Evolutionary conservation across 2,888 invertebrate species (phyloP).

Genomic region (Xestia rhomboidea): DNA sequence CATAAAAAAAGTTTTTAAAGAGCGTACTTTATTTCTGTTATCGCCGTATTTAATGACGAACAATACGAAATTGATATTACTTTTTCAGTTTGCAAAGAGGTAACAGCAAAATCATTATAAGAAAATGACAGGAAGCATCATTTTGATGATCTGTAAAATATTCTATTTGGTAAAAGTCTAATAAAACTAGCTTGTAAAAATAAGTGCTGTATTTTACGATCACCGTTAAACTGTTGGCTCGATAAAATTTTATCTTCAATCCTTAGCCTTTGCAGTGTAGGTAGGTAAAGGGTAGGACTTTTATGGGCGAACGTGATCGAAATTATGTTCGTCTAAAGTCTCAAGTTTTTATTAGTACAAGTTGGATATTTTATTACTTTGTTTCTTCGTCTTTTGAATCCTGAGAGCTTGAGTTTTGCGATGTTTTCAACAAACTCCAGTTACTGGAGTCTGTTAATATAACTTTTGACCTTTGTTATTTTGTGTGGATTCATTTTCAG

Average conservation of each 20-base stretch:
- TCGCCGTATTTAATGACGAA: conserved; percentile 30
- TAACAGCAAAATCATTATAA: conserved; percentile 24
- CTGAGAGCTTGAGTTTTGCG: conserved; percentile 54
- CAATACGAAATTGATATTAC: conserved; percentile 2
- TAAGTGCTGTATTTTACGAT: conserved; percentile 82
- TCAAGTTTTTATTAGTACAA: conserved; percentile 73
- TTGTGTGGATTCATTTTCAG: conserved; percentile 32
- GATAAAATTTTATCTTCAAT: conserved; percentile 86
- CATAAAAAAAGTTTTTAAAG: conserved; percentile 47
- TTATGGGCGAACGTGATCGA: conserved; percentile 84
- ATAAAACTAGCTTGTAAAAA: conserved; percentile 84
- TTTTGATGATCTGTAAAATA: conserved; percentile 77
- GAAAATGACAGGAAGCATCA: conserved; percentile 30
- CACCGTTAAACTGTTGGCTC: conserved; percentile 83
- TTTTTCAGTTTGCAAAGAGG: neutral
- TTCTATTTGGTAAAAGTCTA: conserved; percentile 71
- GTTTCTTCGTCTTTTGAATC: conserved; percentile 64
- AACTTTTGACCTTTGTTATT: conserved; percentile 58
- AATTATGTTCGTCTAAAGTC: conserved; percentile 74
- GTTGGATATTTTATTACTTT: conserved; percentile 72
- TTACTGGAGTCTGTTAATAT: conserved; percentile 50
- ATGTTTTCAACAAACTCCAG: conserved; percentile 57
- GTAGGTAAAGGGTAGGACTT: conserved; percentile 71
- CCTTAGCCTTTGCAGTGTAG: conserved; percentile 72
- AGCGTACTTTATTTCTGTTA: conserved; percentile 29